phyloP scores from a whole-genome alignment of 2,888 invertebrate species.

The Mythimna impura region DNA sequence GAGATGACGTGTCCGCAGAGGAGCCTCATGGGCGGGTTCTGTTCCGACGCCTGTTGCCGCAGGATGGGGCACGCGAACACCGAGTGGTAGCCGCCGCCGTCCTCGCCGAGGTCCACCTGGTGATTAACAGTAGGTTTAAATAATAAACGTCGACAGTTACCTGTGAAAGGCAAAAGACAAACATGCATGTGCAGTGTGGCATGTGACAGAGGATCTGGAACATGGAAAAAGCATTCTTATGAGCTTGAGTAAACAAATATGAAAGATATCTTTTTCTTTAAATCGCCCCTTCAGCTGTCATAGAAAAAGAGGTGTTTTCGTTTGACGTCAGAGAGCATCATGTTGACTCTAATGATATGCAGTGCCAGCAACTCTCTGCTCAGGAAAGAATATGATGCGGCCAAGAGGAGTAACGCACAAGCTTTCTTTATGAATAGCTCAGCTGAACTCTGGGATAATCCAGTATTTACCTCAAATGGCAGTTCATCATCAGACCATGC shows the following conservation, averaged over 20 bases:
- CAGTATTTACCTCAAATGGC: constrained; percentile 92
- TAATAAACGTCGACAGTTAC: not conserved
- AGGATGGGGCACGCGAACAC: constrained; percentile 99
- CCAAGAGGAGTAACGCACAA: too few relatives aligned
- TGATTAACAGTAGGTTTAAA: not conserved
- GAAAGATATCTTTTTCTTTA: too few relatives aligned
- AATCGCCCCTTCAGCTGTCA: too few relatives aligned
- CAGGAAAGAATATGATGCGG: too few relatives aligned
- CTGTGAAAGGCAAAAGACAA: not conserved
- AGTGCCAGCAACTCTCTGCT: too few relatives aligned
- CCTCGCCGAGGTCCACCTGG: constrained; percentile 98
- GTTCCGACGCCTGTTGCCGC: constrained; percentile 98
- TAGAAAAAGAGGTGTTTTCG: not conserved
- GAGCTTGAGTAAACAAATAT: too few relatives aligned
- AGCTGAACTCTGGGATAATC: not conserved
- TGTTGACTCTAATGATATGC: too few relatives aligned
- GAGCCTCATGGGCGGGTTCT: constrained; percentile 99
- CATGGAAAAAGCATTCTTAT: not conserved
- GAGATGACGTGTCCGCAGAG: constrained; percentile 99
- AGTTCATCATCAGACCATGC: constrained; percentile 99
- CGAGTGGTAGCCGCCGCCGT: constrained; percentile 98
- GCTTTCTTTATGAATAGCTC: too few relatives aligned
- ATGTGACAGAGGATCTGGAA: not conserved
- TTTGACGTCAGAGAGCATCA: too few relatives aligned
- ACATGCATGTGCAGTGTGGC: not conserved